Conservation (phyloP, 2,888 invertebrate genomes). For the Biston betularia region DNA sequence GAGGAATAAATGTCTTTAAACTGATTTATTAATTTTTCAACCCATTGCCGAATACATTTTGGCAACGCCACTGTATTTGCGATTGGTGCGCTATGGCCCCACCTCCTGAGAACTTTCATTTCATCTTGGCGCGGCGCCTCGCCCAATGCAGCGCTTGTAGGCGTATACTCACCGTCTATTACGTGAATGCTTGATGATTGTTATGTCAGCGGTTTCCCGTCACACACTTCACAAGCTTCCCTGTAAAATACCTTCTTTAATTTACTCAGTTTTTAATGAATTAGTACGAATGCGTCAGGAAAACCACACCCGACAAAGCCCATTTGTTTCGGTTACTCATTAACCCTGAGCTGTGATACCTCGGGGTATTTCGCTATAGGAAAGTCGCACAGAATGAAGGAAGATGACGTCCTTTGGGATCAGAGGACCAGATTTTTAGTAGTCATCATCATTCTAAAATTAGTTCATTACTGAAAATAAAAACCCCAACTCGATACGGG, state of each 20-base stretch:
- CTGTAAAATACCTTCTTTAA: slow-evolving; percentile 10
- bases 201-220: slow-evolving; percentile 23
- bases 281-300: slow-evolving; percentile 5
- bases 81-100: slow-evolving; percentile 12
- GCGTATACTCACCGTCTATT: slow-evolving; percentile 10
- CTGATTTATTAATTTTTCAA: too few species aligned
- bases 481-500: too few species aligned
- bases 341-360: too few species aligned
- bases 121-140: slow-evolving; percentile 10
- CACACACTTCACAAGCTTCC: not conserved
- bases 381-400: too few species aligned
- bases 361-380: too few species aligned
- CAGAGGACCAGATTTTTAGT: too few species aligned
- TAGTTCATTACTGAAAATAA: too few species aligned
- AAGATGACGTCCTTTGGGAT: too few species aligned
- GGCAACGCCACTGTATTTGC: slow-evolving; percentile 7
- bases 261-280: slow-evolving; percentile 12
- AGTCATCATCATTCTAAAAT: too few species aligned
- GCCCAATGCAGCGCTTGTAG: slow-evolving; percentile 6
- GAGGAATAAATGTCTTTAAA: too few species aligned
- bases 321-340: not conserved
- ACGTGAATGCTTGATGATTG: slow-evolving; percentile 6
- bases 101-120: slow-evolving; percentile 17
- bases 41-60: not conserved
- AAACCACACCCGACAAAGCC: not conserved